phyloP scores from a whole-genome alignment of 2,888 invertebrate species.

The Venusia cambrica region DNA sequence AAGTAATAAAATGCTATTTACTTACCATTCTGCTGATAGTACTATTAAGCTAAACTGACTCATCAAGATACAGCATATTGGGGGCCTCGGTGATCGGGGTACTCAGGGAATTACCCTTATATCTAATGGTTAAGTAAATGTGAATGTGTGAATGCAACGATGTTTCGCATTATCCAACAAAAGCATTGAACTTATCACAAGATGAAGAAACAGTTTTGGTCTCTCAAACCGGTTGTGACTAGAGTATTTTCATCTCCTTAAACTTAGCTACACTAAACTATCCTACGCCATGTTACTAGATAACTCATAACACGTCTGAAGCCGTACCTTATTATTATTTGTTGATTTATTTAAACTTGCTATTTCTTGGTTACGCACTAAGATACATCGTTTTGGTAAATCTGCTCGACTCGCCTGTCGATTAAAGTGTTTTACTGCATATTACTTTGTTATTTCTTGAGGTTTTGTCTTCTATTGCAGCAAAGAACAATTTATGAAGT shows the following conservation, averaged over 20 bases:
- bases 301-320: slow-evolving; percentile 6
- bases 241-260: slow-evolving; percentile 2
- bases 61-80: too few species aligned
- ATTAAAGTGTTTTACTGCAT: slow-evolving; percentile 29
- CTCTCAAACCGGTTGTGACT: neutral
- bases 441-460: slow-evolving; percentile 14
- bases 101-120: too few species aligned
- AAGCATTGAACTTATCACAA: neutral
- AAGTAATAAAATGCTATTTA: too few species aligned
- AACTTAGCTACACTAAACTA: slow-evolving; percentile 1
- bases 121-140: too few species aligned
- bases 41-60: too few species aligned
- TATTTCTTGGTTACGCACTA: slow-evolving; percentile 17
- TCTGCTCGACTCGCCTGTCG: slow-evolving; percentile 20
- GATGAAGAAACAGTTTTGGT: neutral
- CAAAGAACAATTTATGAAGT: too few species aligned
- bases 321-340: slow-evolving; percentile 14
- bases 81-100: too few species aligned
- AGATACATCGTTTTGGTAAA: slow-evolving; percentile 20
- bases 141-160: too few species aligned
- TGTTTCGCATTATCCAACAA: too few species aligned
- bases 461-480: too few species aligned
- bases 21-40: too few species aligned
- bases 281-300: slow-evolving; percentile 3
- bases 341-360: slow-evolving; percentile 15